phyloP scores from a whole-genome alignment of 2,797 vertebrate species.

The Dromococcyx pavoninus region DNA sequence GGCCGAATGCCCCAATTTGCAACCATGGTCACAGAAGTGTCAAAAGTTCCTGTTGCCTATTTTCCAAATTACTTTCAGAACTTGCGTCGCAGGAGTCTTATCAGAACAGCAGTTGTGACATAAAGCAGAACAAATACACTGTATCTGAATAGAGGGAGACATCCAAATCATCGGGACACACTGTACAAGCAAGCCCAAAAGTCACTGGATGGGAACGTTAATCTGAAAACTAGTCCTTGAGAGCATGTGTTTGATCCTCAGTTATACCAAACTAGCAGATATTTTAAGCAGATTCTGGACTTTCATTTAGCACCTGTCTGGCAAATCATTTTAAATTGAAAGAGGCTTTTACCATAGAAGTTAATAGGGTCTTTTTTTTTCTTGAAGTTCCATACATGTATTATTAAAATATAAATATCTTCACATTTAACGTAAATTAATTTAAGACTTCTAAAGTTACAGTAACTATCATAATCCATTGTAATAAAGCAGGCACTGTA shows the following conservation, averaged over 20 bases:
- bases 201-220: neutral
- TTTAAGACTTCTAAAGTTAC: neutral
- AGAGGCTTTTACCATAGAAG: neutral
- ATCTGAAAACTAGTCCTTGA: neutral
- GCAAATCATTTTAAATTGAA: neutral
- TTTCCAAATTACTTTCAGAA: conserved; percentile 45
- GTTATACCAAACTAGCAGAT: neutral
- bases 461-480: neutral
- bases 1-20: neutral
- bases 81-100: neutral
- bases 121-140: conserved; percentile 38
- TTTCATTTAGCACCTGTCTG: neutral
- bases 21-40: conserved; percentile 16
- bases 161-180: neutral
- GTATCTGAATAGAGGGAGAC: neutral
- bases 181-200: neutral
- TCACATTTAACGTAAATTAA: neutral
- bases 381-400: neutral
- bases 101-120: conserved; percentile 49
- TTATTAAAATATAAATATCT: neutral
- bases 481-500: neutral
- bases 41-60: conserved; percentile 18
- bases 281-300: neutral
- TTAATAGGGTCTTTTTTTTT: neutral
- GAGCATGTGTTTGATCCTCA: neutral